A percentile compares a stretch with the other conserved stretches of the same genome.
Conservation (phyloP, 2,888 invertebrate species). For the Mimas tiliae region DNA sequence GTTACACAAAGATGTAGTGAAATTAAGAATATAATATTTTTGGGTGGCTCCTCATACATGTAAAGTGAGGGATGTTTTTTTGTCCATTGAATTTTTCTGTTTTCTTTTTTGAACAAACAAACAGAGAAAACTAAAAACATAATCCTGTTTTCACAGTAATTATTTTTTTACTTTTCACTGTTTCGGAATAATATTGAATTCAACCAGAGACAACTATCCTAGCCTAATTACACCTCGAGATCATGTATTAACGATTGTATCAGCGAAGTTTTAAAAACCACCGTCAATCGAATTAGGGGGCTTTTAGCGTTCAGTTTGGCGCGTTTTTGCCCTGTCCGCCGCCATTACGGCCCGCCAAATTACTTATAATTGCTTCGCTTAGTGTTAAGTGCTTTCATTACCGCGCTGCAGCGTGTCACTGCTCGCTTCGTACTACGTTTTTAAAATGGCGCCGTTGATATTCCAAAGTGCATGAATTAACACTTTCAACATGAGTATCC, state of each 20-base stretch:
- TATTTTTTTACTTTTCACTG: no score
- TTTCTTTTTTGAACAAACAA: no score
- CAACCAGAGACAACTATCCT: no score
- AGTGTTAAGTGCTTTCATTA: slow-evolving; percentile 84
- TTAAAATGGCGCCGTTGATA: slow-evolving; percentile 59
- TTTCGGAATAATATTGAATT: no score
- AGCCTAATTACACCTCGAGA: slow-evolving; percentile 32
- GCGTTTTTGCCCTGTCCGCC: slow-evolving; percentile 84
- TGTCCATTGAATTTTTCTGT: no score
- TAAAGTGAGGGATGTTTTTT: no score
- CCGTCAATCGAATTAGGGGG: slow-evolving; percentile 82
- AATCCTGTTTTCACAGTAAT: no score
- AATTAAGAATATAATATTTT: no score
- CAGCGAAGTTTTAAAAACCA: slow-evolving; percentile 72
- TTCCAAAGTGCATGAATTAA: slow-evolving; percentile 44
- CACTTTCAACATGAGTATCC: not conserved
- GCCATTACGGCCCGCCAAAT: slow-evolving; percentile 81
- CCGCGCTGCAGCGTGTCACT: slow-evolving; percentile 67
- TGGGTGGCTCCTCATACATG: no score
- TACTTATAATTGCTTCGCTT: slow-evolving; percentile 85
- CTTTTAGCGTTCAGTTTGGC: slow-evolving; percentile 80
- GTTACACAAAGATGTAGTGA: no score
- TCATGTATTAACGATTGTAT: slow-evolving; percentile 33
- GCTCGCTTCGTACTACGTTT: slow-evolving; percentile 40
- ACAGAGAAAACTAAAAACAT: no score